Evolutionary conservation across 2,113 vertebrate species (phyloP), one percentile per base, ranked within the genome.

Genomic region (Myotis yumanensis): DNA sequence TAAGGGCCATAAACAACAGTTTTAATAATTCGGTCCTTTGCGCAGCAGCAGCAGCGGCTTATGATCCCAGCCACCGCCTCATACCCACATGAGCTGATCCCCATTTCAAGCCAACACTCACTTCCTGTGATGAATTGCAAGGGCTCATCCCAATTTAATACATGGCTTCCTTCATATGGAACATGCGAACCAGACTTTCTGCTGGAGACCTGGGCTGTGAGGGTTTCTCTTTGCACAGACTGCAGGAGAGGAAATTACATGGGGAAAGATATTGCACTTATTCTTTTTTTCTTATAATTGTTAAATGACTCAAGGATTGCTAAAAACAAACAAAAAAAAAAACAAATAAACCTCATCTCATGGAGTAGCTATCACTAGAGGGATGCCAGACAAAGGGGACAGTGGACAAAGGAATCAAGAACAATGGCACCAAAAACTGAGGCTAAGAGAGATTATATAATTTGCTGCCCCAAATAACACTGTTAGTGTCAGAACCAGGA

Each of bases 1-100:
- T 98, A 98, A 98, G 97, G 86, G 12, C 98, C 97, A 97, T 97
- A 98, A 98, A 97, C 93, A 98, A 94, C 93, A 86, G 85, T 97
- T 98, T 96, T 98, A 98, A 97, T 98, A 98, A 93, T 96, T 95
- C 23, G 96, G 89, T 40, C n/a, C 95, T 95, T 93, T 72, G 0
- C 95, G 94, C 97, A 95, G 96, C 95, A 97, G 93, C 94, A 95
- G 96, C 51, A 69, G 91, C 51, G 64, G 91, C 97, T 98, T 93
- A 91, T 95, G 90, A 3, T 12, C 75, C 96, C 94, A 96, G 96
- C 80, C 95, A 87, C 69, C 96, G 76, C 87, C 91, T 94, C 59
- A 6, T 82, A 88, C 86, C 91, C 84, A 96, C 96, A 90, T 77
- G 96, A 97, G 96, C 97, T 94, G 94, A 95, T 84, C 76, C 95